Percentiles rank a stretch among this genome's conserved stretches.
Evolutionary conservation across 1,140 invertebrate genomes (phyloP).

Genomic region (Phortica variegata): DNA sequence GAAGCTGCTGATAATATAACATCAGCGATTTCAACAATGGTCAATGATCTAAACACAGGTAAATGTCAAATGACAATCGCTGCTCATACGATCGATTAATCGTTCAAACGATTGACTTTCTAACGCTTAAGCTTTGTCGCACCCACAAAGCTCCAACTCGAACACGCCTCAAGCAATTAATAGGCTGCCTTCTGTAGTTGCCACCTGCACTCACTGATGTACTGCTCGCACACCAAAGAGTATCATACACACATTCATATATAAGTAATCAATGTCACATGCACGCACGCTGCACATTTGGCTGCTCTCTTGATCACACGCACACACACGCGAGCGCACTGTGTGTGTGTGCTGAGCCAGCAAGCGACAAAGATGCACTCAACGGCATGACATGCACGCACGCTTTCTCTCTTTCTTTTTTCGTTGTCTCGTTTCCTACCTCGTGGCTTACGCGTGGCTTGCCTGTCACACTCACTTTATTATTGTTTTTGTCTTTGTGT

Average conservation of each 20-base stretch:
- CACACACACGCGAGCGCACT: not conserved
- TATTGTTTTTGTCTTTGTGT: conserved; percentile 18
- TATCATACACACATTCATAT: too few relatives aligned
- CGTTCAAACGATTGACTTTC: conserved; percentile 6
- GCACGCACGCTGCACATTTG: too few relatives aligned
- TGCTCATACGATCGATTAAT: not conserved
- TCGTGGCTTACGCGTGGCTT: conserved; percentile 27
- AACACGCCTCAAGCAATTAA: too few relatives aligned
- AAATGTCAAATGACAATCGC: conserved; percentile 28
- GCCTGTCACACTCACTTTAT: conserved; percentile 10
- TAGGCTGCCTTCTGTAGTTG: conserved; percentile 8
- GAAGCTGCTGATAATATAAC: conserved; percentile 94
- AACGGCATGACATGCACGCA: conserved; percentile 21
- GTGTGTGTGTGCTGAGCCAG: not conserved
- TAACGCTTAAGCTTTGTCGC: conserved; percentile 10
- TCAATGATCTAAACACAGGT: conserved; percentile 93
- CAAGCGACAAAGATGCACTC: not conserved
- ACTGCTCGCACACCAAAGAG: too few relatives aligned
- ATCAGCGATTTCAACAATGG: conserved; percentile 93
- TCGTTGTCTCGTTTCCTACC: not conserved
- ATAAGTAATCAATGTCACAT: too few relatives aligned
- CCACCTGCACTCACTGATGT: conserved; percentile 13
- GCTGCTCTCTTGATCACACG: too few relatives aligned
- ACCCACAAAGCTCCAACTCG: too few relatives aligned
- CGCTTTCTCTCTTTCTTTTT: conserved; percentile 19